Base-by-base conservation (phyloP, 1,140 invertebrate species). In the Thrips palmi region DNA sequence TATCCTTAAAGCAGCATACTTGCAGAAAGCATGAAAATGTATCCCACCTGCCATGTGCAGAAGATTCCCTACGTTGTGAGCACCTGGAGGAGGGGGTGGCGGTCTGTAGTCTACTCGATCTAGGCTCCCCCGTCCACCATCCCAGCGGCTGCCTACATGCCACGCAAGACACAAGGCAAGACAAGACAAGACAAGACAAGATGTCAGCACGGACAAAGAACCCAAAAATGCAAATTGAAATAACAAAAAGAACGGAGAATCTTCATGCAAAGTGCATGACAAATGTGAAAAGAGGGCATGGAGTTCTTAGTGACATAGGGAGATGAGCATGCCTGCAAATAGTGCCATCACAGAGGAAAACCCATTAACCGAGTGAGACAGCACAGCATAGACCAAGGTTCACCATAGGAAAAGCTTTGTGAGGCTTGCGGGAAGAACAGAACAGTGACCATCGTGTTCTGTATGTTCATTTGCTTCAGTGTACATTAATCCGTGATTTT, bases 11-110 rank as follows among this genome's bases (percentile, higher is more conserved):
- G n/a, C n/a, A n/a, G n/a, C n/a, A n/a, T n/a, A n/a, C n/a, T n/a
- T n/a, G n/a, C n/a, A n/a, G n/a, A n/a, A n/a, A n/a, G n/a, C n/a
- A n/a, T n/a, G n/a, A n/a, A n/a, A n/a, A n/a, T n/a, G n/a, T n/a
- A n/a, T n/a, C n/a, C n/a, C n/a, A 74, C 73, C 73, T 71, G 82
- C 81, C 71, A 78, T 81, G 53, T 85, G 78, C 60, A 88, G 74
- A 50, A 88, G 66, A 58, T 79, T 79, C 45, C 76, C 75, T 43
- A 84, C 71, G 53, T 71, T 72, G 53, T 71, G 71, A 47, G 66
- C 56, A 63, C 67, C 42, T 8, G 69, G 70, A 40, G 66, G 71
- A 43, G 71, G 72, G 40, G 71, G 71, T 43, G 71, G 72, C 43
- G n/a, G n/a, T n/a, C n/a, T n/a, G n/a, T n/a, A n/a, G n/a, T n/a